These are phyloP conservation scores for Champsocephalus esox DNA, from an alignment of 2,797 vertebrate genomes.

Conservation along the genomic window DNA sequence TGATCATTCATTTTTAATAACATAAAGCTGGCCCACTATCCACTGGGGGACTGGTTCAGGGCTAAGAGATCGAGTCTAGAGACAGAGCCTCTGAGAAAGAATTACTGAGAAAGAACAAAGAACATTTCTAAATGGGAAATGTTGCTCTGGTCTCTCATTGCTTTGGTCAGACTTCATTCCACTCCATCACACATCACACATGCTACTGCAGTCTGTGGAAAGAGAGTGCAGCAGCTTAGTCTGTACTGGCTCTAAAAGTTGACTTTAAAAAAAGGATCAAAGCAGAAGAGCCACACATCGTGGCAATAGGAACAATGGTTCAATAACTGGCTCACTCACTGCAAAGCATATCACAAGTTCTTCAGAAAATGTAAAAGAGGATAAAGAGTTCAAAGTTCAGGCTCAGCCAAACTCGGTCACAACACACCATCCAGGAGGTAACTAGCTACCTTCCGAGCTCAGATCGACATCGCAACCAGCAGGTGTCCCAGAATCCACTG, in stretches of 20 bases:
- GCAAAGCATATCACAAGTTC: conserved; percentile 40
- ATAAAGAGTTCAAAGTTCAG: conserved; percentile 13
- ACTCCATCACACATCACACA: conserved; percentile 24
- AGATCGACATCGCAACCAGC: conserved; percentile 73
- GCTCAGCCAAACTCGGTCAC: conserved; percentile 34
- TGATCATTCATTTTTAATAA: conserved; percentile 70
- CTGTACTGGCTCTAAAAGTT: not conserved
- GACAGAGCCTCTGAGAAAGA: conserved; percentile 1
- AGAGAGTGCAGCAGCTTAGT: conserved; percentile 4
- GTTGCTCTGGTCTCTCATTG: conserved; percentile 5
- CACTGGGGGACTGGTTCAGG: conserved; percentile 28
- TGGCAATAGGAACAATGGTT: conserved; percentile 10
- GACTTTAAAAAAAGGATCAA: not conserved
- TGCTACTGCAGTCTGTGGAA: not conserved
- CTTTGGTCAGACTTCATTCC: conserved; percentile 23
- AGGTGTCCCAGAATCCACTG: conserved; percentile 52
- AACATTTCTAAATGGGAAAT: conserved; percentile 29
- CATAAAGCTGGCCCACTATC: conserved; percentile 31
- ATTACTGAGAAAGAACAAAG: conserved; percentile 13
- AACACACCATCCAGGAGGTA: conserved; percentile 60
- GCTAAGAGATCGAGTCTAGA: conserved; percentile 20
- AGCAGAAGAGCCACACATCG: conserved; percentile 21
- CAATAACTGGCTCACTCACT: conserved; percentile 42
- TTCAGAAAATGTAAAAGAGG: not conserved
- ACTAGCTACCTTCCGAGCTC: conserved; percentile 83